phyloP scores from a whole-genome alignment of 2,888 invertebrate species.

The Thysanoteuthis rhombus region DNA sequence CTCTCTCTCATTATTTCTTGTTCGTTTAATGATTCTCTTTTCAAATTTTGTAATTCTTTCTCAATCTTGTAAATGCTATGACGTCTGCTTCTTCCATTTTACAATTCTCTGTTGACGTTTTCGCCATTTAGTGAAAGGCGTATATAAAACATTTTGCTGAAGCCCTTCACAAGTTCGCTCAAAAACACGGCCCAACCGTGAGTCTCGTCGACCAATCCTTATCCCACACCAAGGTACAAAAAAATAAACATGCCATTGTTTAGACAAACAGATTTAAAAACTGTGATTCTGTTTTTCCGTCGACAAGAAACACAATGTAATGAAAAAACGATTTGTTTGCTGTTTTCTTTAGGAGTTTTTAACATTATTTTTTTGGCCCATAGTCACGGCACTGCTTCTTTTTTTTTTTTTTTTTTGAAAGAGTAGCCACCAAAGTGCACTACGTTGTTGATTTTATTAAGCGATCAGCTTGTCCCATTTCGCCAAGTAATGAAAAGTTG shows the following conservation, averaged over 20 bases:
- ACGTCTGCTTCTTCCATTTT: neutral
- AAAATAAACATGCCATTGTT: neutral
- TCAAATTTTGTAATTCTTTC: neutral
- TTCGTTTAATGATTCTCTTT: neutral
- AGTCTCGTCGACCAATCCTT: neutral
- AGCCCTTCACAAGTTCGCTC: neutral
- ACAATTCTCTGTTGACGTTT: neutral
- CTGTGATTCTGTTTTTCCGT: neutral
- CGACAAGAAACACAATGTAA: neutral
- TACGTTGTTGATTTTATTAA: neutral
- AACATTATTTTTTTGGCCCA: neutral
- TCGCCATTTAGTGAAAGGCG: too few species aligned
- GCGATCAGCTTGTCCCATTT: neutral
- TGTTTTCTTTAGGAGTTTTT: neutral
- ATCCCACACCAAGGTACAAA: neutral
- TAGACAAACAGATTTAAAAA: neutral
- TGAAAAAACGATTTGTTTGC: neutral
- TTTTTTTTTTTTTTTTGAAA: neutral
- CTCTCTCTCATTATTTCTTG: neutral
- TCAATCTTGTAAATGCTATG: neutral
- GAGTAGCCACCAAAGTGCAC: neutral
- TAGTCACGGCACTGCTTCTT: neutral
- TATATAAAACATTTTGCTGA: neutral
- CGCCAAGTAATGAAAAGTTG: neutral
- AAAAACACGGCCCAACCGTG: neutral